Evolutionary conservation across 2,113 vertebrate genomes (phyloP), one percentile per base, ranked within the genome.

Genomic region (Rhinoderma darwinii): DNA sequence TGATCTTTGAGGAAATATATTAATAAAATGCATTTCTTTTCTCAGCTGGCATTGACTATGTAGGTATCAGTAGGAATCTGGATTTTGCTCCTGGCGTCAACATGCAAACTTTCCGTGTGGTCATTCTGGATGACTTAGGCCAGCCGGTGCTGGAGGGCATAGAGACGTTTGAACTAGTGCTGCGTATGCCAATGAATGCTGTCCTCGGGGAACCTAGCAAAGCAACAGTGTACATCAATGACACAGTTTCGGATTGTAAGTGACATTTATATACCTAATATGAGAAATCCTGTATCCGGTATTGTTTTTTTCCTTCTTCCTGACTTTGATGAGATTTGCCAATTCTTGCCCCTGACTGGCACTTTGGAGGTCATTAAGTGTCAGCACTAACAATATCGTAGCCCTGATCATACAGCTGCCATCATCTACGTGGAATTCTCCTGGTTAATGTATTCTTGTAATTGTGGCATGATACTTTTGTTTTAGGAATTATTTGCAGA

Each of bases 11-110:
- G 25, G 27, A 54, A 54, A 51, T n/a, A 79, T 9, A 54, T 17
- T 59, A n/a, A 80, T 80, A 80, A 25, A 56, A 59, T 32, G 32
- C 10, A 80, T 50, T 82, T 89, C 88, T 8, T 10, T n/a, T 7
- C 82, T 88, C n/a, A 99, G 98, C 97, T 91, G 97, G 97, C 76
- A 84, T 94, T 89, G 97, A 99, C 92, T 99, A 99, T 5, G 96
- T 98, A 51, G 98, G 97, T 32, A 98, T 99, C 91, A 98, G 97
- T 89, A 95, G 94, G 44, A 96, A 96, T 89, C 91, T 99, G 90
- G 97, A 98, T 90, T 99, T 98, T 88, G 94, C 96, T 3, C 96
- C 97, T 0, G 98, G 97, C 75, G 95, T 99, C 88, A 96, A 92
- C 88, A 95, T 96, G 96, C 97, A 99, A 92, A 96, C 93, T 0